Conservation (phyloP, 1,140 invertebrate genomes). For the Ridgeia piscesae region DNA sequence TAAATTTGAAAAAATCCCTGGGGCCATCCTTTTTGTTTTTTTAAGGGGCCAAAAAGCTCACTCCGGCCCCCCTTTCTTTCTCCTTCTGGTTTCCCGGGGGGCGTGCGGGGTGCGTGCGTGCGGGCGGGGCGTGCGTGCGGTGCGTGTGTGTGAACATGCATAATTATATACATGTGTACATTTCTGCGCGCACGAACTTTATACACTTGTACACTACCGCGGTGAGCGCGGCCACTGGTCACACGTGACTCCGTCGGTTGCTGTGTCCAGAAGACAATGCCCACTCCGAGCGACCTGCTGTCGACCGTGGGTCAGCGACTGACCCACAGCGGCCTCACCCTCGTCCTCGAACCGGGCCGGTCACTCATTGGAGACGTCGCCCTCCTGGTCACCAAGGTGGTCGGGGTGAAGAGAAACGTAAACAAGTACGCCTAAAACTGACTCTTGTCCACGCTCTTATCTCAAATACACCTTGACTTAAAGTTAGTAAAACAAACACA, state of each 20-base stretch:
- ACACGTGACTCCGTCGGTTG: neutral
- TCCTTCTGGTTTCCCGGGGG: no score
- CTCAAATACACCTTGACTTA: no score
- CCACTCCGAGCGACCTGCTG: constrained; percentile 34
- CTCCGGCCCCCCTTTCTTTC: no score
- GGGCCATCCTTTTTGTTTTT: no score
- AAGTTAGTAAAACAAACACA: no score
- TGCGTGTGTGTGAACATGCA: no score
- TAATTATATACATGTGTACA: neutral
- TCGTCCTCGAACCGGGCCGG: constrained; percentile 58
- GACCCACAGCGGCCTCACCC: constrained; percentile 38
- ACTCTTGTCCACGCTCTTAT: neutral
- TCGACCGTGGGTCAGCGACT: constrained; percentile 33
- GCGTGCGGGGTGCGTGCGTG: no score
- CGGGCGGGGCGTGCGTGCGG: no score
- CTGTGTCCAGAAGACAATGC: constrained; percentile 15
- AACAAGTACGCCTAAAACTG: constrained; percentile 30
- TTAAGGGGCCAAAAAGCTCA: no score
- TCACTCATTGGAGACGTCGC: constrained; percentile 55
- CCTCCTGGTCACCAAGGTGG: constrained; percentile 42
- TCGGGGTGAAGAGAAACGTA: constrained; percentile 42
- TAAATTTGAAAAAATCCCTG: no score
- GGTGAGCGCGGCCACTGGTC: neutral
- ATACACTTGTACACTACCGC: neutral
- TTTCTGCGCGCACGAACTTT: neutral